Conservation (phyloP, 2,888 invertebrate species). For the Idaea biselata region DNA sequence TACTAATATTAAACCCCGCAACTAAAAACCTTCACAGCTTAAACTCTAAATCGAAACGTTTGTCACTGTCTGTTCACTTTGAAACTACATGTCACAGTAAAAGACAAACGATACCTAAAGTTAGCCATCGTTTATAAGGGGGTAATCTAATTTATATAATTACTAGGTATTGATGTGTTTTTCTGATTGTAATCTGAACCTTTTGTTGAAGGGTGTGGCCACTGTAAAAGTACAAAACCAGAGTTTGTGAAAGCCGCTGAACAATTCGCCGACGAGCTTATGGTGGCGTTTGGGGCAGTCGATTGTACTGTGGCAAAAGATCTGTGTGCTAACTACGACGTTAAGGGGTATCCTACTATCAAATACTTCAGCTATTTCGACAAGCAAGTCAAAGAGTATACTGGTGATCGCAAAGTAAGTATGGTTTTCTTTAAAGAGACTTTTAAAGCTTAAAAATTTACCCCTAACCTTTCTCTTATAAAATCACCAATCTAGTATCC, state of each 20-base stretch:
- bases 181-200: not conserved
- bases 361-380: constrained; percentile 92
- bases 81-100: no score
- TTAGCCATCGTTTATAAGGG: no score
- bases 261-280: constrained; percentile 86
- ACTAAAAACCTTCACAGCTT: no score
- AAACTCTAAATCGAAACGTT: no score
- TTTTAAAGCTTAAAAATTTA: not conserved
- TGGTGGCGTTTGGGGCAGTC: constrained; percentile 89
- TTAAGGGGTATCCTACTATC: constrained; percentile 92
- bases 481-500: no score
- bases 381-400: constrained; percentile 84
- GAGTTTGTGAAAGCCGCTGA: constrained; percentile 87
- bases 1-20: not conserved
- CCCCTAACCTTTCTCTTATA: no score
- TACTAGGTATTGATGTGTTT: no score
- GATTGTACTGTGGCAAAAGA: constrained; percentile 86
- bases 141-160: no score
- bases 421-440: not conserved
- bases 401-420: constrained; percentile 86
- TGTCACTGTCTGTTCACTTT: no score
- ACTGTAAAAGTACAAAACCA: constrained; percentile 93
- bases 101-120: no score
- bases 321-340: constrained; percentile 85
- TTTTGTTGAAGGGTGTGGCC: constrained; percentile 88